Conservation (phyloP, 2,888 invertebrate genomes). For the Lymantria dispar region DNA sequence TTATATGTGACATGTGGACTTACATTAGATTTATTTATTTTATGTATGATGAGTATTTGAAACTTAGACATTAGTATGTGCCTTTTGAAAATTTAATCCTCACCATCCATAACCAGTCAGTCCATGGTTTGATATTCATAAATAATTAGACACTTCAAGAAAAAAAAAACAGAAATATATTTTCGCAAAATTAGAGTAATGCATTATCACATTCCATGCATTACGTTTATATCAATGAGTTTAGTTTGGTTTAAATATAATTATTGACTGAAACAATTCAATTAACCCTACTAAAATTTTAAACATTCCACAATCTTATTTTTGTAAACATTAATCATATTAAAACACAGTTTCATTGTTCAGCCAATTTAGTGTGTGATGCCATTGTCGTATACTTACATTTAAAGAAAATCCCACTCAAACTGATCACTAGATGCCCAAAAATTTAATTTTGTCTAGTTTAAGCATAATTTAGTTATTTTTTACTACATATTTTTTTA, state of each 20-base stretch:
- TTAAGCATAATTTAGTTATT: constrained; percentile 67
- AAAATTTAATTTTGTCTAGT: constrained; percentile 42
- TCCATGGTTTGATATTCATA: constrained; percentile 53
- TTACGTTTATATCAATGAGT: neutral
- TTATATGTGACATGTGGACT: constrained; percentile 25
- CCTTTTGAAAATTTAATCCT: constrained; percentile 62
- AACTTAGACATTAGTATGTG: constrained; percentile 58
- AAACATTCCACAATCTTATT: constrained; percentile 70
- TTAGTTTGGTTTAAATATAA: neutral
- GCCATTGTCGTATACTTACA: constrained; percentile 16
- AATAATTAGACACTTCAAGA: constrained; percentile 4
- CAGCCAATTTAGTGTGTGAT: neutral
- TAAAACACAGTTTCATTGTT: constrained; percentile 2
- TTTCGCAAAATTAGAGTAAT: neutral
- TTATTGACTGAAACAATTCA: neutral
- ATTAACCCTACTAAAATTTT: constrained; percentile 36
- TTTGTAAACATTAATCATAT: constrained; percentile 45
- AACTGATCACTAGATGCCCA: constrained; percentile 21
- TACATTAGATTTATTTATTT: constrained; percentile 40
- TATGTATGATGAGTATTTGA: constrained; percentile 35
- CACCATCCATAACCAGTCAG: constrained; percentile 66
- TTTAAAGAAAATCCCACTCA: constrained; percentile 16
- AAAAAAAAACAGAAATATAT: neutral
- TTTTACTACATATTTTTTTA: constrained; percentile 60
- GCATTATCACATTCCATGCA: neutral